Base-by-base conservation (phyloP, 1,140 invertebrate species). In the Lepidostoma basale region DNA sequence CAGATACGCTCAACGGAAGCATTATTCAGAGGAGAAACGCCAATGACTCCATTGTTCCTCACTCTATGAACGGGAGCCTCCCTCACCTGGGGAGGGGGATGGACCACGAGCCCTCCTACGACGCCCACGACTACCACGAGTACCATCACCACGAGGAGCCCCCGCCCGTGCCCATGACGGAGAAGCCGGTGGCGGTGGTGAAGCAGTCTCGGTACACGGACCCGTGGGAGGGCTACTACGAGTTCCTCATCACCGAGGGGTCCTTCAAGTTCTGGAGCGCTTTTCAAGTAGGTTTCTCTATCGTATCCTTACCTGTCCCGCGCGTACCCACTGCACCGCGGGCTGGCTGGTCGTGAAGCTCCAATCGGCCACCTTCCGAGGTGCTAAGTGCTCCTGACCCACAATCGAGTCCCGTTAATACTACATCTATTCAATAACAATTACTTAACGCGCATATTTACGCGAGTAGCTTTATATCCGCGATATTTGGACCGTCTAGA, bases 191-290 rank as follows among this genome's bases (percentile, higher is more conserved):
- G 49, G 78, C 78, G 10, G 77, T 79, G 77, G 28, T 62, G 78
- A 81, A 63, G 77, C 80, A 70, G 75, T 78, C 39, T 74, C 30
- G 82, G 18, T 83, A 83, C 75, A 78, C 80, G 2, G 90, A 92
- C 75, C 88, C 89, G 9, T 90, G 89, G 85, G 85, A 84, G 10
- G 88, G 89, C 0, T 93, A 93, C 76, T 92, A 93, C 74, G 91
- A 93, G 77, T 93, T 92, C 76, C 84, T 93, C 40, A 92, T 94
- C 70, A 93, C 91, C 68, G 92, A 93, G 75, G 90, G 90, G 0
- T 92, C 90, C 14, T 94, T 92, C 78, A 94, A 93, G 76, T 93
- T 94, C 75, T 94, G 92, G 92, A 90, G 91, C 10, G 89, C 85
- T 8, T 93, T 93, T 79, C 90, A 92, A 83, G 90, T 92, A 80